Base-by-base conservation (phyloP, 2,113 vertebrate genomes). In the Tonatia bakeri region DNA sequence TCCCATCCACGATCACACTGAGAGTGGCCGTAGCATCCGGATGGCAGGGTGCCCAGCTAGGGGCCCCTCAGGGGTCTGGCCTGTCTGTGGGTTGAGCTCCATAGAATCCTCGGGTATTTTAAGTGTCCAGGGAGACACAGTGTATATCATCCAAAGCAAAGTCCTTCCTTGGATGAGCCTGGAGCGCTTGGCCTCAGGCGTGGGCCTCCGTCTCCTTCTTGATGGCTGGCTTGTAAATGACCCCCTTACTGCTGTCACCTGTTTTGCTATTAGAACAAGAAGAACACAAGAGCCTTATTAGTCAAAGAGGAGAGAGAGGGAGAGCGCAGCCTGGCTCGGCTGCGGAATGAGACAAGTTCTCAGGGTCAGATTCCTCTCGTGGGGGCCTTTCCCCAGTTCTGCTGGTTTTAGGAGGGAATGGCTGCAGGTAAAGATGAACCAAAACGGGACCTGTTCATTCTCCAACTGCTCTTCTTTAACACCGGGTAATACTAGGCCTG, bases 131-230 rank as follows among this genome's bases (percentile, higher is more conserved):
- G 89, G 91, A 84, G 64, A 54, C 90, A 47, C 70, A 40, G 40
- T 0, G 0, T 72, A 40, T 31, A 36, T 80, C 79, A 38, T 93
- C 72, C 85, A 92, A 87, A 72, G 38, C 90, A 72, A 91, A 77
- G 87, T 93, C 92, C 82, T 83, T 84, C 87, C 91, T 1, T 56
- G 90, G 88, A 72, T 14, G 8, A 38, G 19, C 75, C 61, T 36
- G 16, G 69, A 31, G 31, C 4, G 31, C 83, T 59, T 15, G 67
- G 73, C 61, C 61, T 98, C 99, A 99, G 54, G 99, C 98, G 65
- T 98, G 98, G n/a, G 98, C 95, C 3, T 98, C 98, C 5, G 99
- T 98, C 4, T 99, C 98, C 97, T 96, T 97, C 81, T 97, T 97
- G 6, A 45, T 94, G 43, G 98, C 97, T 2, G 94, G 96, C 86